These are phyloP conservation scores for Ophion ventricosus DNA, from an alignment of 2,888 invertebrate genomes.

Conservation along the genomic window DNA sequence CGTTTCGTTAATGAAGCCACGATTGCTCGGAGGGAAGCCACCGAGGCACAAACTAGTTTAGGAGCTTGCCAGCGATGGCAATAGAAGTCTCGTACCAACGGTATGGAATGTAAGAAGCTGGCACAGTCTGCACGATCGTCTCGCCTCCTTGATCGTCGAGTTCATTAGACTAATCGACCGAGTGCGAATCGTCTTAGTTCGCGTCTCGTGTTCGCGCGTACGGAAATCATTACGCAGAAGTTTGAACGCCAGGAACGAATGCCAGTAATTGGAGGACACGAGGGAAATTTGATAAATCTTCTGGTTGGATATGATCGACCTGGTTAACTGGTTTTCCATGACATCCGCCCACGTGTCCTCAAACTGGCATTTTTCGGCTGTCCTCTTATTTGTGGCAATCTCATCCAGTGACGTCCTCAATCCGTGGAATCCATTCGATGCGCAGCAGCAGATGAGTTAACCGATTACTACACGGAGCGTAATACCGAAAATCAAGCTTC, in stretches of 20 bases:
- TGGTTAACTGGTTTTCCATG: background rate
- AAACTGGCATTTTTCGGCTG: background rate
- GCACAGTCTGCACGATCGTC: slow-evolving; percentile 5
- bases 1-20: slow-evolving; percentile 58
- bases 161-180: slow-evolving; percentile 77
- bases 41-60: slow-evolving; percentile 47
- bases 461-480: no score
- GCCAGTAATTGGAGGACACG: background rate
- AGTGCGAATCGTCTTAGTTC: background rate
- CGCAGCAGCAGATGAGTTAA: no score
- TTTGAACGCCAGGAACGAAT: background rate
- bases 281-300: background rate
- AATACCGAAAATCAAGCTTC: no score
- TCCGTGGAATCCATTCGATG: no score
- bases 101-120: slow-evolving; percentile 48
- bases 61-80: slow-evolving; percentile 31
- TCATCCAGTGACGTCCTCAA: no score
- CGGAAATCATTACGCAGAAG: slow-evolving; percentile 11
- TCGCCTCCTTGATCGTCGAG: slow-evolving; percentile 73
- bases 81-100: slow-evolving; percentile 29
- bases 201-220: slow-evolving; percentile 20
- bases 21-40: slow-evolving; percentile 10
- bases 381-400: no score
- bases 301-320: background rate
- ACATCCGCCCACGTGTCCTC: background rate